phyloP scores from a whole-genome alignment of 2,113 vertebrate species.

The Neotoma lepida region DNA sequence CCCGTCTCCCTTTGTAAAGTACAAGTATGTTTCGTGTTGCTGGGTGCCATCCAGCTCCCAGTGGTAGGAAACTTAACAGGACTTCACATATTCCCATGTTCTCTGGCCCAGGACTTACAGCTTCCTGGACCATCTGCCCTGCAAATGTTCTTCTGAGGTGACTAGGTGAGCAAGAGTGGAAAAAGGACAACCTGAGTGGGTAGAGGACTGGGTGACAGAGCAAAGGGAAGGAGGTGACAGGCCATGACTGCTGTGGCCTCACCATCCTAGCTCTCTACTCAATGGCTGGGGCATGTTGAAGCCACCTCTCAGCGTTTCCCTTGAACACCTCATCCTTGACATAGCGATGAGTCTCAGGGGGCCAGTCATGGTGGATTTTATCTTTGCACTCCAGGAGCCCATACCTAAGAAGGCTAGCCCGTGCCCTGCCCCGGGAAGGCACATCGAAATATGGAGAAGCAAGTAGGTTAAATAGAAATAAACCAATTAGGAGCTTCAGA shows the following conservation, averaged over 20 bases:
- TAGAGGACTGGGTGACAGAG: background rate
- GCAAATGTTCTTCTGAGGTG: background rate
- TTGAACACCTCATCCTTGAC: rapidly evolving
- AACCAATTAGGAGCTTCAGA: background rate
- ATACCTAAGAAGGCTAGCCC: background rate
- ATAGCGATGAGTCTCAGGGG: too few relatives aligned
- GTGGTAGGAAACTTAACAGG: background rate
- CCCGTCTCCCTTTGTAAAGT: background rate
- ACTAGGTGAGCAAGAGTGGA: background rate
- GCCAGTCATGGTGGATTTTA: background rate
- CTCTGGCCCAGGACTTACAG: background rate
- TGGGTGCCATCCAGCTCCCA: background rate
- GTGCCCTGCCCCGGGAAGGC: rapidly evolving
- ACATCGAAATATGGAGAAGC: rapidly evolving
- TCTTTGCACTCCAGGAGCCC: background rate
- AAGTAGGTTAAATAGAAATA: background rate
- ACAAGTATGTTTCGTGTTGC: background rate
- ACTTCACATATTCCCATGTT: background rate
- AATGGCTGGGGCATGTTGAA: background rate
- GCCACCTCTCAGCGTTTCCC: background rate
- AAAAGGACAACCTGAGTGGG: background rate
- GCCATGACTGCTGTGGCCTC: rapidly evolving
- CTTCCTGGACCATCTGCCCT: background rate
- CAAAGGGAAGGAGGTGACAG: too few relatives aligned
- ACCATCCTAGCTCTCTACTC: background rate